Evolutionary conservation across 2,113 vertebrate genomes (phyloP).

Genomic region (Myotis brandtii): DNA sequence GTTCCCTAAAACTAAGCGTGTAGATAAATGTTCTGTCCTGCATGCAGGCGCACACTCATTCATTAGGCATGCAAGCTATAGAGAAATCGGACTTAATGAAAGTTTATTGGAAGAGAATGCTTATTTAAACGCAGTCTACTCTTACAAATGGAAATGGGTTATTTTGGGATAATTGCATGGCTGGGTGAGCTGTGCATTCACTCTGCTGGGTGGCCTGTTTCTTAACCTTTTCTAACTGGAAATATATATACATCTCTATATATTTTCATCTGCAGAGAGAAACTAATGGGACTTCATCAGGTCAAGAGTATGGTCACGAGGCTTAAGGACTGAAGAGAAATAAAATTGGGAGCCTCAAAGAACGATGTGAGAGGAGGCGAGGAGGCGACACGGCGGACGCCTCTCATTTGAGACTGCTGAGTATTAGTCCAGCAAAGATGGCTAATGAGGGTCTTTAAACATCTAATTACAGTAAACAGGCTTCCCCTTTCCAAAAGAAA

Average conservation of each 20-base stretch:
- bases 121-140: slow-evolving; percentile 72
- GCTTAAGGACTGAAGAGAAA: neutral
- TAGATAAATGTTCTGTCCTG: neutral
- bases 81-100: slow-evolving; percentile 61
- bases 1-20: neutral
- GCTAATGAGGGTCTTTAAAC: slow-evolving; percentile 75
- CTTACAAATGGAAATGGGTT: slow-evolving; percentile 68
- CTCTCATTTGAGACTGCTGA: slow-evolving; percentile 61
- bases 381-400: neutral
- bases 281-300: slow-evolving; percentile 62
- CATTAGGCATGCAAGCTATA: neutral
- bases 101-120: slow-evolving; percentile 72
- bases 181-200: slow-evolving; percentile 24
- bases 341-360: neutral
- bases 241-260: neutral
- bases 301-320: slow-evolving; percentile 43
- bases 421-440: slow-evolving; percentile 56
- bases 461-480: slow-evolving; percentile 78
- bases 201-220: slow-evolving; percentile 51
- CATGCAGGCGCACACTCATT: accelerated
- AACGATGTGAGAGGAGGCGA: neutral
- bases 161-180: slow-evolving; percentile 76
- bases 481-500: slow-evolving; percentile 65
- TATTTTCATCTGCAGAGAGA: slow-evolving; percentile 28
- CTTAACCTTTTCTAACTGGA: slow-evolving; percentile 60